These are phyloP conservation scores for Cromileptes altivelis DNA, from an alignment of 2,113 vertebrate genomes.

Conservation along the genomic window DNA sequence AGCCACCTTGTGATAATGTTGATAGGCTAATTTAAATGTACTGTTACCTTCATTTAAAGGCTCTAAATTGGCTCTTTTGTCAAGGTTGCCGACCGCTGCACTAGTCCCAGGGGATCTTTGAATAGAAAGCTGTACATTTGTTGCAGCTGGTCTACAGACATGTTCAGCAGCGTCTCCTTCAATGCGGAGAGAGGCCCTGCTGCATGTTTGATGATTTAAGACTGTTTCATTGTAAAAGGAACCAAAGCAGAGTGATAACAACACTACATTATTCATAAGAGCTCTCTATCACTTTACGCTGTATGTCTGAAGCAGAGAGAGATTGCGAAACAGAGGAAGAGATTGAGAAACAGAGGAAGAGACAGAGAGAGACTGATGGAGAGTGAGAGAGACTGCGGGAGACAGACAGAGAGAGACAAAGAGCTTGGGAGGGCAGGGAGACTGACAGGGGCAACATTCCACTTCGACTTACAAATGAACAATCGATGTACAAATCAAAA, in stretches of 20 bases:
- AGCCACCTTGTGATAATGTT: too few species aligned
- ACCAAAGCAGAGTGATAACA: constrained; percentile 52
- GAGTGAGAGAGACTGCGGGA: constrained; percentile 1
- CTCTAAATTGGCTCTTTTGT: too few species aligned
- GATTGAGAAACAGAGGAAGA: constrained; percentile 1
- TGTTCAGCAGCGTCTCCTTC: constrained; percentile 46
- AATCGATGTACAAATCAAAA: constrained; percentile 57
- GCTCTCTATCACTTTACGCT: constrained; percentile 54
- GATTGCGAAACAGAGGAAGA: neutral
- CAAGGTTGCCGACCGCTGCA: too few species aligned
- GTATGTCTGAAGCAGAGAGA: constrained; percentile 25
- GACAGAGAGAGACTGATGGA: constrained; percentile 22
- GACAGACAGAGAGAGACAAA: constrained; percentile 5
- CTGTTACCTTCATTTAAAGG: too few species aligned
- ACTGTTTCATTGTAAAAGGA: constrained; percentile 79
- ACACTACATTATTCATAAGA: constrained; percentile 60
- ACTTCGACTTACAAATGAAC: constrained; percentile 49
- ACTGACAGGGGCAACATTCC: constrained; percentile 38
- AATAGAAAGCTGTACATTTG: neutral
- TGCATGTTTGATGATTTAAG: constrained; percentile 80
- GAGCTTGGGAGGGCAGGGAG: constrained; percentile 4
- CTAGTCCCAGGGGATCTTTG: neutral
- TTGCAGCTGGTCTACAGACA: neutral
- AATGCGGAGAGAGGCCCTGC: constrained; percentile 66
- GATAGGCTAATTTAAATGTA: too few species aligned